Conservation (phyloP, 2,797 vertebrate genomes). For the Sebastes oblongus region DNA sequence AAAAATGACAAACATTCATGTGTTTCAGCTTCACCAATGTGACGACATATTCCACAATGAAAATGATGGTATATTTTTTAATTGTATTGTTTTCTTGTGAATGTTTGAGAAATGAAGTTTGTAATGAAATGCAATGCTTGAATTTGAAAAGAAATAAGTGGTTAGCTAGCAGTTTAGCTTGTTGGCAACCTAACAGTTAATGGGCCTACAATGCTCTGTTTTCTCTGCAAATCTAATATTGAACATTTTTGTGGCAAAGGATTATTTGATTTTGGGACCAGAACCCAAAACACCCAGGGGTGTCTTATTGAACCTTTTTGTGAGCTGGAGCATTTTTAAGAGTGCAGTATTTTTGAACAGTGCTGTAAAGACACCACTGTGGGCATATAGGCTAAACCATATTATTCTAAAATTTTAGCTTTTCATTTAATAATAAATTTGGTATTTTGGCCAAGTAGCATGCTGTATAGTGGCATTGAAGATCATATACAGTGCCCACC, state of each 20-base stretch:
- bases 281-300: background rate
- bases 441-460: slow-evolving; percentile 20
- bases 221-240: background rate
- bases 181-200: background rate
- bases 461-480: slow-evolving; percentile 38
- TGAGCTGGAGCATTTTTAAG: background rate
- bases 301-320: background rate
- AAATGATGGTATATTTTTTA: no score
- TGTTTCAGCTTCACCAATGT: no score
- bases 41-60: no score
- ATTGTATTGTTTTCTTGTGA: no score
- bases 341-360: background rate
- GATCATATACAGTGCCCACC: slow-evolving; percentile 40
- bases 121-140: no score
- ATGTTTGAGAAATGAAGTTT: no score
- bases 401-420: slow-evolving; percentile 37
- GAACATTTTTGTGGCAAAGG: background rate
- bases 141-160: no score
- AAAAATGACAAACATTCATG: no score
- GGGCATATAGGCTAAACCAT: slow-evolving; percentile 18
- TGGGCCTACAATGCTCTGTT: background rate
- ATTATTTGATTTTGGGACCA: background rate
- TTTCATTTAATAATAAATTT: slow-evolving; percentile 50
- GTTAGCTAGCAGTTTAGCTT: background rate
- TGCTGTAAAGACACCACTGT: slow-evolving; percentile 3